Evolutionary conservation across 2,888 invertebrate species (phyloP).

Genomic region (Palloptera scutellata): DNA sequence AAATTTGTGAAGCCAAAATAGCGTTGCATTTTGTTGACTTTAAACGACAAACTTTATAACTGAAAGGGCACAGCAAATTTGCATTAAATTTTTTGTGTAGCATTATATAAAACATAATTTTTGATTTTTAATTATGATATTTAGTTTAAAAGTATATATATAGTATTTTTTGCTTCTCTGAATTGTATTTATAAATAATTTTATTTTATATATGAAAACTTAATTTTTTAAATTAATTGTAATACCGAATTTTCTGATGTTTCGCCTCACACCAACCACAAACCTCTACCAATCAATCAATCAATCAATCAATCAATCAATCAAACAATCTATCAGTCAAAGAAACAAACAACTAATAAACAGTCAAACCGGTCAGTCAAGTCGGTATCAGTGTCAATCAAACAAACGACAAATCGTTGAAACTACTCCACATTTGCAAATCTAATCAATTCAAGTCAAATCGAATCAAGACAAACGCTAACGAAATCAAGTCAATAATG

Average conservation of each 20-base stretch:
- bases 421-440: too few species aligned
- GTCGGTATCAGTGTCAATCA: not conserved
- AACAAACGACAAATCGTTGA: not conserved
- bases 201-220: not conserved
- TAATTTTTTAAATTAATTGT: conserved; percentile 51
- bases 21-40: not conserved
- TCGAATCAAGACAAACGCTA: too few species aligned
- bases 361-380: conserved; percentile 25
- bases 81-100: conserved; percentile 4
- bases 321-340: not conserved
- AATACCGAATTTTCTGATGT: conserved; percentile 66
- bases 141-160: conserved; percentile 21
- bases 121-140: conserved; percentile 7
- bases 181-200: conserved; percentile 28
- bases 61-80: too few species aligned
- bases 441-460: too few species aligned
- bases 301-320: not conserved
- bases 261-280: conserved; percentile 62
- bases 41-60: too few species aligned
- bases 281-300: conserved; percentile 9
- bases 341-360: conserved; percentile 31
- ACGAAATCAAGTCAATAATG: too few species aligned
- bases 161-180: conserved; percentile 14
- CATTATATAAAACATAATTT: not conserved
- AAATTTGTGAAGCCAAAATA: not conserved